A percentile compares a stretch with the other conserved stretches of the same genome.
These are phyloP conservation scores for Cirrhinus mrigala DNA, from an alignment of 2,797 vertebrate species.

Conservation along the genomic window DNA sequence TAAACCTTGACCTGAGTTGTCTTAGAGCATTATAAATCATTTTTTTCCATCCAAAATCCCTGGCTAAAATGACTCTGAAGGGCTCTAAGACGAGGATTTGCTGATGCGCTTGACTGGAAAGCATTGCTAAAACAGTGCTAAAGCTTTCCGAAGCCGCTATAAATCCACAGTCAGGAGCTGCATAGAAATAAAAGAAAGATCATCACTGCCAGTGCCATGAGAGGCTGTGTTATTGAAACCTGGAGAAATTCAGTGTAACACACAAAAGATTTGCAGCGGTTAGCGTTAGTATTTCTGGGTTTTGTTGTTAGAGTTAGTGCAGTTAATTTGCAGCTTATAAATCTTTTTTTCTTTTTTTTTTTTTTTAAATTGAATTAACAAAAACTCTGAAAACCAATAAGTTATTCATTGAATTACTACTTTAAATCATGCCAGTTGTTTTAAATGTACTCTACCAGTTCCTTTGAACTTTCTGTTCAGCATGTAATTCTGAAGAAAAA, in stretches of 20 bases:
- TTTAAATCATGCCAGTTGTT: too few species aligned
- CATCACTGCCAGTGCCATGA: not conserved
- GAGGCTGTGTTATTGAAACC: not conserved
- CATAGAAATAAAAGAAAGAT: not conserved
- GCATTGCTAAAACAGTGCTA: not conserved
- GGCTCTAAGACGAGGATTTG: not conserved
- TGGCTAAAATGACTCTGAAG: not conserved
- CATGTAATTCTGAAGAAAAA: too few species aligned
- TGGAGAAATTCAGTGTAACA: not conserved
- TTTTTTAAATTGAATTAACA: too few species aligned
- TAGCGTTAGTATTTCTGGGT: not conserved
- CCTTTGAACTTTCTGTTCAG: too few species aligned
- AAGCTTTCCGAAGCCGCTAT: conserved; percentile 1
- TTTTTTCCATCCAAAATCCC: not conserved
- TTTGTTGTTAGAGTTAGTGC: not conserved
- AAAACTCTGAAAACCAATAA: too few species aligned
- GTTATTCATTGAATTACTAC: too few species aligned
- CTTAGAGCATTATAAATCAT: not conserved
- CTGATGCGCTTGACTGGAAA: conserved; percentile 24
- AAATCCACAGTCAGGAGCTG: not conserved
- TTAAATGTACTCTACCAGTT: too few species aligned
- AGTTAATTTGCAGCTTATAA: not conserved
- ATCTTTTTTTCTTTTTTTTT: too few species aligned
- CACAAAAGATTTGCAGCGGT: not conserved
- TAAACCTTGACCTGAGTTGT: not conserved